Percentiles rank a stretch among this genome's conserved stretches.
phyloP scores from a whole-genome alignment of 1,140 invertebrate genomes.

The Hypothenemus hampei region DNA sequence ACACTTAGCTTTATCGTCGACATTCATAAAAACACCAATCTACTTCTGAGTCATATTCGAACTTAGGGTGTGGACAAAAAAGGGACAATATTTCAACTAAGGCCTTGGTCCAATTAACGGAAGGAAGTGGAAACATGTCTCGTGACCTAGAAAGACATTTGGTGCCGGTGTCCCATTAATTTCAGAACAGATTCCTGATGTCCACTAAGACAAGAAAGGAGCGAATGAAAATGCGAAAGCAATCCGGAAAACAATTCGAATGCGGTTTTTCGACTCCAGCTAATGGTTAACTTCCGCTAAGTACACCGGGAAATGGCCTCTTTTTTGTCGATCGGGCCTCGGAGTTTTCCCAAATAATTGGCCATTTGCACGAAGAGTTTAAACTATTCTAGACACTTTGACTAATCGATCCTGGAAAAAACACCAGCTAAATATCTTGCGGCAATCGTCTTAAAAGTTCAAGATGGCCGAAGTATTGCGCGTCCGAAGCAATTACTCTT shows the following conservation, averaged over 20 bases:
- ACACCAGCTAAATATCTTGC: too few species aligned
- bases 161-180: conserved; percentile 18
- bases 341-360: too few species aligned
- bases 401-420: too few species aligned
- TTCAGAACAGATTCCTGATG: conserved; percentile 16
- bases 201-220: conserved; percentile 12
- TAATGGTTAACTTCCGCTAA: conserved; percentile 18
- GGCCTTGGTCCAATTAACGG: conserved; percentile 17
- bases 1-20: conserved; percentile 6
- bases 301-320: conserved; percentile 8
- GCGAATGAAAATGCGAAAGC: conserved; percentile 19
- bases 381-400: too few species aligned
- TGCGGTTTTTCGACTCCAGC: conserved; percentile 16
- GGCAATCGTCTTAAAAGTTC: conserved; percentile 14
- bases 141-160: conserved; percentile 18
- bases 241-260: conserved; percentile 20
- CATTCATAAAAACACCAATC: conserved; percentile 15
- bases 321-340: too few species aligned
- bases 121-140: conserved; percentile 18
- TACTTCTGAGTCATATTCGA: conserved; percentile 16
- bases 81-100: conserved; percentile 12
- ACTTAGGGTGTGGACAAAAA: not conserved
- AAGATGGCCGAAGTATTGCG: not conserved
- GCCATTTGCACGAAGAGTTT: too few species aligned
- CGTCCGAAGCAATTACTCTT: conserved; percentile 15